Base-by-base conservation (phyloP, 1,140 invertebrate genomes). In the Sipha flava region DNA sequence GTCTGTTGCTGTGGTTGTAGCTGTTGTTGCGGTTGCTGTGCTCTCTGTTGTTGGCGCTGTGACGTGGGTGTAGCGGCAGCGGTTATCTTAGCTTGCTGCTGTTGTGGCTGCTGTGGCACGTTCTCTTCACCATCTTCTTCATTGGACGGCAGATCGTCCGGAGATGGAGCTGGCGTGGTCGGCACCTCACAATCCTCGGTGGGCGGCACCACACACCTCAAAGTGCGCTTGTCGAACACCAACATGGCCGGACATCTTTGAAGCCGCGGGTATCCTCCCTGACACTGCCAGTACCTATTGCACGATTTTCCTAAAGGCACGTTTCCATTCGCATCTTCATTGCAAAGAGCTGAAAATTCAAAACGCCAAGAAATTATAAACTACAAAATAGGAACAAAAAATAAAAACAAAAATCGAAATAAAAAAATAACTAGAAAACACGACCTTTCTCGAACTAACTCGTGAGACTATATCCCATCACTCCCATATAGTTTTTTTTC, bases 211-310 rank as follows among this genome's bases (percentile, higher is more conserved):
- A 95, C 94, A 85, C 95, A 96, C 80, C 94, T 88, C 79, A 94
- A 85, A 0, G 92, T 92, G 68, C 91, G 88, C 81, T 92, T 90
- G 86, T 95, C 94, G 86, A 96, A 95, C 1, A 95, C 94, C 81
- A 96, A 85, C 90, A 94, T 95, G 34, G 94, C 94, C 0, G 94
- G 94, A 85, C 94, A 95, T 57, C 94, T 87, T 84, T 95, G 94
- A 0, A 96, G 89, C 81, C 94, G 90, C 23, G 94, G 94, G 85
- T 96, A 96, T 3, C 94, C 95, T 40, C 94, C 94, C 85, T 96
- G 94, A 83, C 94, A 96, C 82, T 95, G 92, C 94, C 95, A 96
- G 86, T 95, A 96, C 31, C 94, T 88, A 86, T 95, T 95, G 88
- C 94, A 96, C 4, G 93, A 95, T 86, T 96, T 95, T 82, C 94